Evolutionary conservation across 2,797 vertebrate genomes (phyloP).

Genomic region (Falco biarmicus): DNA sequence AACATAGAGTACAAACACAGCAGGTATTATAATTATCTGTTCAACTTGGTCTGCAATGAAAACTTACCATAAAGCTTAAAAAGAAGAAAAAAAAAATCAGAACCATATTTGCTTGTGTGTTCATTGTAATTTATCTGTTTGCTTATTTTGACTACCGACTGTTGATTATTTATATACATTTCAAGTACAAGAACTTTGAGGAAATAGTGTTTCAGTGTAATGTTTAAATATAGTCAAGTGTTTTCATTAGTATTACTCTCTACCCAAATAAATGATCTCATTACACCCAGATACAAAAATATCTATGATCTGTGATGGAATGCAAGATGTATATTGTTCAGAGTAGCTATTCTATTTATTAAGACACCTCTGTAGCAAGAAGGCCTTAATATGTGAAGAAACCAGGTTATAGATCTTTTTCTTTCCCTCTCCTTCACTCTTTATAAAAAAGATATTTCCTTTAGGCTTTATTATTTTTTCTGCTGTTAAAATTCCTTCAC

Average conservation of each 20-base stretch:
- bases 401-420: background rate
- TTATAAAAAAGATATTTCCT: background rate
- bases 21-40: background rate
- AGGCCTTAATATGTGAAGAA: background rate
- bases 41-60: background rate
- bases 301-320: background rate
- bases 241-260: background rate
- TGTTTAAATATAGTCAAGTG: constrained; percentile 1
- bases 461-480: background rate
- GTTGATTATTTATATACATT: constrained; percentile 1
- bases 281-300: background rate
- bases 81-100: background rate
- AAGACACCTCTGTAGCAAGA: background rate
- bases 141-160: constrained; percentile 30
- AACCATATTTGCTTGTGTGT: background rate
- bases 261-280: background rate
- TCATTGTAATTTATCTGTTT: background rate
- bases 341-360: background rate
- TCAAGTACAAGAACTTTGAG: constrained; percentile 1
- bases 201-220: background rate
- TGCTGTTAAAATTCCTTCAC: background rate
- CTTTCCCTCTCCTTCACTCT: background rate
- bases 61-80: background rate
- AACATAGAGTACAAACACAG: background rate
- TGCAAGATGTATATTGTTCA: background rate